Percentiles rank a stretch among this genome's conserved stretches.
Evolutionary conservation across 2,888 invertebrate species (phyloP).

Genomic region (Spisula solida): DNA sequence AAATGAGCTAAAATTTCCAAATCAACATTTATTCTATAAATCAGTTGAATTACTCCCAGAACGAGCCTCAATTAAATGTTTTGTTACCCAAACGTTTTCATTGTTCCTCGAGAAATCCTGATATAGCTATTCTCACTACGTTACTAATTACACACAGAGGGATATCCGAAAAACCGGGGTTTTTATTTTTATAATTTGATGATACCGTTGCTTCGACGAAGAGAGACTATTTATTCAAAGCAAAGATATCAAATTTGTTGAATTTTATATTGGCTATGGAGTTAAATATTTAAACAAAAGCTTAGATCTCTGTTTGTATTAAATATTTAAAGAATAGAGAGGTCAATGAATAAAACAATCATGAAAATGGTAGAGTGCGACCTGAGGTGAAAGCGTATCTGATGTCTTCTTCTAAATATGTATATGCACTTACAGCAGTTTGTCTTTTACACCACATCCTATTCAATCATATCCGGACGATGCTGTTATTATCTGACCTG

Average conservation of each 20-base stretch:
- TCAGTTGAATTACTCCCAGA: background rate
- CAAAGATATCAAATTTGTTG: background rate
- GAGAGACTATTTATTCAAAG: background rate
- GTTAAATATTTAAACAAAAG: slow-evolving; percentile 10
- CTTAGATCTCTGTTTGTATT: background rate
- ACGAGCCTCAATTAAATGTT: background rate
- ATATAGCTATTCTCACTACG: background rate
- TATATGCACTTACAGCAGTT: too few species aligned
- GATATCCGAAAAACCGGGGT: background rate
- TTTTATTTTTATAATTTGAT: background rate
- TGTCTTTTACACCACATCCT: too few species aligned
- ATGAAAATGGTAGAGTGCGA: too few species aligned
- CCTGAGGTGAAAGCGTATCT: too few species aligned
- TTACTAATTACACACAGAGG: background rate
- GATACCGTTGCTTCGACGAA: background rate
- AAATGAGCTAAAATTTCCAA: background rate
- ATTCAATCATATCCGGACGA: too few species aligned
- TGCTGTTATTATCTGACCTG: too few species aligned
- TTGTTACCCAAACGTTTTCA: background rate
- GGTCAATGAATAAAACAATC: too few species aligned
- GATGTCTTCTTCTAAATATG: too few species aligned
- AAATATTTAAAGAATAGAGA: background rate
- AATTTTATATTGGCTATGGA: background rate
- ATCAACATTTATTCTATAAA: too few species aligned
- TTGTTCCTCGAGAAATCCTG: background rate